Evolutionary conservation across 2,797 vertebrate species (phyloP).

Genomic region (Apodemus agrarius): DNA sequence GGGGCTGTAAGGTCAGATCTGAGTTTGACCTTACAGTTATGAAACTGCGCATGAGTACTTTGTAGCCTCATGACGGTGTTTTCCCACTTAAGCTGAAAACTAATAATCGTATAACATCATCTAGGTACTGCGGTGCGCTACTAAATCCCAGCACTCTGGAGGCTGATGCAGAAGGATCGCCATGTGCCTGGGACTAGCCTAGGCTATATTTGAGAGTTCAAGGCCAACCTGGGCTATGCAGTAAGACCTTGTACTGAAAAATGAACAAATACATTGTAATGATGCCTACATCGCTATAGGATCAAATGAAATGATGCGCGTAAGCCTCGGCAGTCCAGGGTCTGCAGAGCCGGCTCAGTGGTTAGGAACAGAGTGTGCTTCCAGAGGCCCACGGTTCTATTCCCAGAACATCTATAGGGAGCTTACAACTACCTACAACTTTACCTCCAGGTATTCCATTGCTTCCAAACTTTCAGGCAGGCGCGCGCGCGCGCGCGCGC

Average conservation of each 20-base stretch:
- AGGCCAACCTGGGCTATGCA: background rate
- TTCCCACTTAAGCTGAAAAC: slow-evolving; percentile 18
- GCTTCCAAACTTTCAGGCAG: too few species aligned
- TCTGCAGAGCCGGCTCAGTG: background rate
- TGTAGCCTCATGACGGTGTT: background rate
- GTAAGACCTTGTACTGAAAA: background rate
- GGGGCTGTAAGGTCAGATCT: background rate
- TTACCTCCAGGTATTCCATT: background rate
- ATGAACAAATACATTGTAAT: background rate
- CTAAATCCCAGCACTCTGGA: background rate
- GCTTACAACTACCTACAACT: background rate
- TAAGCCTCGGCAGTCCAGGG: background rate
- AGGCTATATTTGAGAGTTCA: background rate
- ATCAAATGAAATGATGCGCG: slow-evolving; percentile 22
- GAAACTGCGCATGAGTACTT: background rate
- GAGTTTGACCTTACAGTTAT: background rate
- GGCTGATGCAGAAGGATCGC: background rate
- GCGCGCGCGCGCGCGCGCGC: too few species aligned
- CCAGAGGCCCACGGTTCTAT: background rate
- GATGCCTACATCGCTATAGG: background rate
- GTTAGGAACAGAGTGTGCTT: background rate
- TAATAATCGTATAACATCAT: background rate
- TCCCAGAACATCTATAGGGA: background rate
- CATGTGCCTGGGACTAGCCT: too few species aligned
- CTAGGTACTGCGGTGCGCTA: background rate